Evolutionary conservation across 2,797 vertebrate genomes (phyloP).

Genomic region (Aphelocoma californica): DNA sequence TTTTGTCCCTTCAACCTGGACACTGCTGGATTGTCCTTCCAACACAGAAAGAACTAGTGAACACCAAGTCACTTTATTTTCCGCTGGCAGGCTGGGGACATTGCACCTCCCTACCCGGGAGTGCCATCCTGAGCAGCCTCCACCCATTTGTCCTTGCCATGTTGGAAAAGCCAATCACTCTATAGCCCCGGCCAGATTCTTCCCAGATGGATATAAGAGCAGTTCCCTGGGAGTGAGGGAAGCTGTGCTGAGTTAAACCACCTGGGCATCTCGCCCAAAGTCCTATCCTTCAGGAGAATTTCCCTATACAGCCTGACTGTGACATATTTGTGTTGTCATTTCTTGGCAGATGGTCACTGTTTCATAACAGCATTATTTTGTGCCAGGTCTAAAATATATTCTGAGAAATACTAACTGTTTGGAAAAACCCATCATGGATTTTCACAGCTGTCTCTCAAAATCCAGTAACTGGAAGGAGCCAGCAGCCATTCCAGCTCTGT

Average conservation of each 20-base stretch:
- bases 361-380: background rate
- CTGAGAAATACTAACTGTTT: background rate
- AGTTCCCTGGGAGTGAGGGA: background rate
- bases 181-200: background rate
- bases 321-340: background rate
- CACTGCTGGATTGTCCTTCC: background rate
- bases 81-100: background rate
- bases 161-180: background rate
- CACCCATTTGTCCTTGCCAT: background rate
- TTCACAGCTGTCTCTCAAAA: background rate
- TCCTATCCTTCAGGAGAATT: background rate
- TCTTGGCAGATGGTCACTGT: background rate
- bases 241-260: background rate
- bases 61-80: background rate
- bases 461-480: background rate
- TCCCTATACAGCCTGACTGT: background rate
- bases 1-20: background rate
- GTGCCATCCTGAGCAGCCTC: background rate
- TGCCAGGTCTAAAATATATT: background rate
- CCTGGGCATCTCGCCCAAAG: background rate
- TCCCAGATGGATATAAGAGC: background rate
- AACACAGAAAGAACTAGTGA: background rate
- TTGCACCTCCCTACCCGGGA: fast-evolving
- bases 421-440: background rate
- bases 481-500: background rate